Conservation (phyloP, 2,888 invertebrate genomes). For the Anthrax anthrax region DNA sequence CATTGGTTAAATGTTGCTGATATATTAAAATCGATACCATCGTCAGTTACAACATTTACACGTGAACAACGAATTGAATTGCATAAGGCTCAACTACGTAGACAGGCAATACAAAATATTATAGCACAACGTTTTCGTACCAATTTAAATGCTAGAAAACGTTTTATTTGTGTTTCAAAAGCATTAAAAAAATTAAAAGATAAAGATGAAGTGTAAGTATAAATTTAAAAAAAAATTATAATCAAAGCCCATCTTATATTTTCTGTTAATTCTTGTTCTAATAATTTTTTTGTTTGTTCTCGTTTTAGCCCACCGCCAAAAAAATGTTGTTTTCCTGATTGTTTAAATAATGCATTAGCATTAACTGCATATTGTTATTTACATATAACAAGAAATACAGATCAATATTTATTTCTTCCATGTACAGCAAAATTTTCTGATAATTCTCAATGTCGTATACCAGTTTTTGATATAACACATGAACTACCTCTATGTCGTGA, state of each 20-base stretch:
- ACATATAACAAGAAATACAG: conserved; percentile 73
- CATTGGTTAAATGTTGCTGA: conserved; percentile 24
- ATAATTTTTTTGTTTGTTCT: not conserved
- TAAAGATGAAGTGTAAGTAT: conserved; percentile 21
- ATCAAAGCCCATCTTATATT: not conserved
- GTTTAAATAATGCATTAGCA: conserved; percentile 25
- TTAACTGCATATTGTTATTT: conserved; percentile 62
- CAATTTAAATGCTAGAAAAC: conserved; percentile 22
- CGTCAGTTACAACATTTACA: conserved; percentile 14
- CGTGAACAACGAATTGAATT: conserved; percentile 31
- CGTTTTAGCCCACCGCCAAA: conserved; percentile 17
- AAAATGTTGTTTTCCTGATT: conserved; percentile 23
- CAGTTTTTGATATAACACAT: conserved; percentile 62
- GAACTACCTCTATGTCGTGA: conserved; percentile 75
- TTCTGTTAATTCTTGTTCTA: no score
- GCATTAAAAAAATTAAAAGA: conserved; percentile 25
- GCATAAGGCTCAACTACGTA: conserved; percentile 24
- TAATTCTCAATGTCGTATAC: conserved; percentile 61
- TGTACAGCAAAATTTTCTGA: conserved; percentile 69
- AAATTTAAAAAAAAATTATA: not conserved
- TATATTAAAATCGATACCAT: conserved; percentile 12
- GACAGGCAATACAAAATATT: conserved; percentile 29
- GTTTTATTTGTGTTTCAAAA: conserved; percentile 27
- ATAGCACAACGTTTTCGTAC: conserved; percentile 25
- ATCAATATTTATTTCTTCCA: conserved; percentile 67